A percentile compares a stretch with the other conserved stretches of the same genome.
These are phyloP conservation scores for Hipparchia sbordonii DNA, from an alignment of 2,888 invertebrate genomes.

Conservation along the genomic window DNA sequence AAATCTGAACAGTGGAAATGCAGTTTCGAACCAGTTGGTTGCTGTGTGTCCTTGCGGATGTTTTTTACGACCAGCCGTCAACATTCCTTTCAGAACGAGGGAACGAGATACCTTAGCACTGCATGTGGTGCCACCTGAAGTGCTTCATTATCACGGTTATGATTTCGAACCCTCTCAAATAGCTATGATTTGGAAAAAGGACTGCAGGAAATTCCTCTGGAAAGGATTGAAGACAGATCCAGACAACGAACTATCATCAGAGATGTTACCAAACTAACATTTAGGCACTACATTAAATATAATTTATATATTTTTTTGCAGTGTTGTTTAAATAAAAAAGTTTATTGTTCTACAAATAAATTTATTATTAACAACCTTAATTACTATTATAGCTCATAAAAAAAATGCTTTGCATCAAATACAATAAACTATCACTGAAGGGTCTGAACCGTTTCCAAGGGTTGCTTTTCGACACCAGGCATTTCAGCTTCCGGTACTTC, in stretches of 20 bases:
- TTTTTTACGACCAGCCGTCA: constrained; percentile 60
- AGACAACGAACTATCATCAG: not conserved
- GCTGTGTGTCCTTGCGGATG: constrained; percentile 76
- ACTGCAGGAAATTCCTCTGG: constrained; percentile 87
- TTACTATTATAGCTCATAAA: constrained; percentile 35
- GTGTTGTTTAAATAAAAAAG: constrained; percentile 16
- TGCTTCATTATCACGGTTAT: constrained; percentile 81
- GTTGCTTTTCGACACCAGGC: constrained; percentile 77
- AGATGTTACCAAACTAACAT: not conserved
- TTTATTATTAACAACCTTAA: not conserved
- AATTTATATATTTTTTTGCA: not conserved
- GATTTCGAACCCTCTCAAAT: constrained; percentile 82
- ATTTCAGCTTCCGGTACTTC: constrained; percentile 78
- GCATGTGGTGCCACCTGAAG: constrained; percentile 78
- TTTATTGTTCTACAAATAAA: not conserved
- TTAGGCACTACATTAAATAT: not conserved
- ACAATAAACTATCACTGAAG: constrained; percentile 76
- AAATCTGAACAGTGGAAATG: constrained; percentile 63
- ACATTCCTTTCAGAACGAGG: constrained; percentile 70
- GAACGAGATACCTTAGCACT: constrained; percentile 71
- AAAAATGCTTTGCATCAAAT: constrained; percentile 27
- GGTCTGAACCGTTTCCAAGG: constrained; percentile 84
- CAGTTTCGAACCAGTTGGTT: constrained; percentile 54
- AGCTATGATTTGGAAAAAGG: constrained; percentile 87
- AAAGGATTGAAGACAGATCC: constrained; percentile 59